These are phyloP conservation scores for Lepidochrysops patricia DNA, from an alignment of 2,888 invertebrate species.

Conservation along the genomic window DNA sequence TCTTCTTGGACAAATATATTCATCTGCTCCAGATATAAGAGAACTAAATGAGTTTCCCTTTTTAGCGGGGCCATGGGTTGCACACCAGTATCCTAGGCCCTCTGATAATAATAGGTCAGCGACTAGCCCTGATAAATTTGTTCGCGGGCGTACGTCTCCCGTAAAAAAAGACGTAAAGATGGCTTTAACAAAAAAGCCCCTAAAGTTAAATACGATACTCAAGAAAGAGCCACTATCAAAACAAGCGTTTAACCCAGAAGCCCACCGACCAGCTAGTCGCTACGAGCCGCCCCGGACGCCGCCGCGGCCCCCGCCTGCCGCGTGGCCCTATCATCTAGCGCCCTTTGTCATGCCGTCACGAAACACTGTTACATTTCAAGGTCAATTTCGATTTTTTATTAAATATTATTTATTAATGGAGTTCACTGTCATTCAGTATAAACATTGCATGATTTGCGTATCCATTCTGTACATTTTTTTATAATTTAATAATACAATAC, in stretches of 20 bases:
- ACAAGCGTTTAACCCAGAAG: slow-evolving; percentile 82
- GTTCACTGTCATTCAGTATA: slow-evolving; percentile 30
- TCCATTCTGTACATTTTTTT: neutral
- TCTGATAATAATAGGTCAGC: slow-evolving; percentile 80
- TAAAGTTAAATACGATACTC: slow-evolving; percentile 65
- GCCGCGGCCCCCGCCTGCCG: slow-evolving; percentile 64
- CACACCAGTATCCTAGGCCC: slow-evolving; percentile 83
- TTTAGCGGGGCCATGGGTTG: slow-evolving; percentile 85
- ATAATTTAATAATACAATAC: neutral
- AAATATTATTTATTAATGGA: slow-evolving; percentile 56
- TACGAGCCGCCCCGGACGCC: slow-evolving; percentile 81
- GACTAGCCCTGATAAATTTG: slow-evolving; percentile 49
- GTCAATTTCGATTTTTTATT: slow-evolving; percentile 60
- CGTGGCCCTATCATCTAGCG: slow-evolving; percentile 58
- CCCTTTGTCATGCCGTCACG: slow-evolving; percentile 71
- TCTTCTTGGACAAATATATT: slow-evolving; percentile 84
- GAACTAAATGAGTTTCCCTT: slow-evolving; percentile 86
- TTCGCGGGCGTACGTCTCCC: slow-evolving; percentile 47
- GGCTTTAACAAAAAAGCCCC: slow-evolving; percentile 45
- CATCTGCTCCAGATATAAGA: slow-evolving; percentile 85
- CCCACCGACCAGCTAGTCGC: slow-evolving; percentile 83
- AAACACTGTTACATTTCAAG: slow-evolving; percentile 84
- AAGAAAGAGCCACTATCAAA: slow-evolving; percentile 73
- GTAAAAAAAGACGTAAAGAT: slow-evolving; percentile 60
- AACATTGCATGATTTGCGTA: slow-evolving; percentile 17